Evolutionary conservation across 2,888 invertebrate species (phyloP).

Genomic region (Sarcophaga rosellei): DNA sequence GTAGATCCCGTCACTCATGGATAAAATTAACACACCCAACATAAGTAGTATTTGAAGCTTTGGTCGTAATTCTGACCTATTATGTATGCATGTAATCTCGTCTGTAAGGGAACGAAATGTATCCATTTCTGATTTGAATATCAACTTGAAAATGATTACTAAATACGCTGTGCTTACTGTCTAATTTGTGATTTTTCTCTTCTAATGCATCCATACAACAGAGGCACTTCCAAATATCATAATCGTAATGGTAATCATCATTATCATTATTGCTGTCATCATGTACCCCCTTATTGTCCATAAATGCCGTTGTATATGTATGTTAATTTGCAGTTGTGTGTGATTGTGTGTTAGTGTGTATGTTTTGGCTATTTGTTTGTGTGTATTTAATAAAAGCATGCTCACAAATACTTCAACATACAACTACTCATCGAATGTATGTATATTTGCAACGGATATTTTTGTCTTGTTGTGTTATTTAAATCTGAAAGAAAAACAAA

Average conservation of each 20-base stretch:
- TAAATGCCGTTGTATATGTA: conserved; percentile 41
- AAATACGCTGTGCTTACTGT: too few relatives aligned
- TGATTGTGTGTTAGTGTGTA: not conserved
- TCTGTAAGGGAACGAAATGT: too few relatives aligned
- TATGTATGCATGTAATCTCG: too few relatives aligned
- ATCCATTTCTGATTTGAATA: too few relatives aligned
- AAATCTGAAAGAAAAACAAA: conserved; percentile 17
- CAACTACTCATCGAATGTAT: not conserved
- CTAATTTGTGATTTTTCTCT: too few relatives aligned
- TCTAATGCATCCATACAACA: not conserved
- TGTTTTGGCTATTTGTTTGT: not conserved
- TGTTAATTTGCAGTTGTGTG: conserved; percentile 19
- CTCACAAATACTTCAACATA: not conserved
- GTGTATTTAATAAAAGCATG: not conserved
- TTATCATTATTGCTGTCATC: conserved; percentile 54
- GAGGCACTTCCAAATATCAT: conserved; percentile 27
- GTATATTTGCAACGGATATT: conserved; percentile 4
- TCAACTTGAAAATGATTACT: too few relatives aligned
- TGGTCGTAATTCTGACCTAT: too few relatives aligned
- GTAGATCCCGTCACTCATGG: too few relatives aligned
- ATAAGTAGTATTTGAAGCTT: too few relatives aligned
- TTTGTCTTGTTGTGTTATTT: conserved; percentile 12
- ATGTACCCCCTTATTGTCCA: conserved; percentile 58
- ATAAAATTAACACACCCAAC: too few relatives aligned
- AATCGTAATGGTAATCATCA: conserved; percentile 42